These are phyloP conservation scores for Spea bombifrons DNA, from an alignment of 2,113 vertebrate species.

Conservation along the genomic window DNA sequence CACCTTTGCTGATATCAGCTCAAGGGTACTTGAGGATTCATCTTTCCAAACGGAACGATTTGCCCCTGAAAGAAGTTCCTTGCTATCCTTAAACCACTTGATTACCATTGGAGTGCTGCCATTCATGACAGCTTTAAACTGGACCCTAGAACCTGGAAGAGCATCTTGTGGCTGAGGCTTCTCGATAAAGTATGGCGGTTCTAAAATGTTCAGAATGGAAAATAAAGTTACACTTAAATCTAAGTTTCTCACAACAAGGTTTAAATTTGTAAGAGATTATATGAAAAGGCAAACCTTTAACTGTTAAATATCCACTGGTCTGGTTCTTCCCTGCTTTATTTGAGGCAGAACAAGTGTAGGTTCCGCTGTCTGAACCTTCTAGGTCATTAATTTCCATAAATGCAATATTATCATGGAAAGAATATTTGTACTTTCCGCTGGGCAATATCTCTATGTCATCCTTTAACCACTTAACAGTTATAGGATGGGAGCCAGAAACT, in stretches of 20 bases:
- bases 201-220: slow-evolving; percentile 62
- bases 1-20: slow-evolving; percentile 84
- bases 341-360: slow-evolving; percentile 86
- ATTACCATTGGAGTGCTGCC: slow-evolving; percentile 86
- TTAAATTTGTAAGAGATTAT: slow-evolving; percentile 23
- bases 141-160: slow-evolving; percentile 82
- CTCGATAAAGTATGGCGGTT: slow-evolving; percentile 88
- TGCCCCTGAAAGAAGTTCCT: slow-evolving; percentile 79
- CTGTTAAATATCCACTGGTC: slow-evolving; percentile 82
- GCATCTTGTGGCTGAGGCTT: slow-evolving; percentile 87
- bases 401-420: slow-evolving; percentile 92
- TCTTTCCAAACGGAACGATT: slow-evolving; percentile 84
- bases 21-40: slow-evolving; percentile 80
- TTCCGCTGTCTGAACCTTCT: slow-evolving; percentile 82
- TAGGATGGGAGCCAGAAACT: slow-evolving; percentile 91
- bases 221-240: slow-evolving; percentile 36
- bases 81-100: slow-evolving; percentile 95
- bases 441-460: slow-evolving; percentile 82
- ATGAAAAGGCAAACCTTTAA: slow-evolving; percentile 83
- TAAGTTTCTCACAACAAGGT: slow-evolving; percentile 9
- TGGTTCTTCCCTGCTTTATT: slow-evolving; percentile 90
- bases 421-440: slow-evolving; percentile 87
- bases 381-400: slow-evolving; percentile 90
- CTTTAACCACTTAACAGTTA: slow-evolving; percentile 90
- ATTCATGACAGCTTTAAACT: slow-evolving; percentile 80